These are phyloP conservation scores for Laothoe populi DNA, from an alignment of 2,888 invertebrate genomes.

Conservation along the genomic window DNA sequence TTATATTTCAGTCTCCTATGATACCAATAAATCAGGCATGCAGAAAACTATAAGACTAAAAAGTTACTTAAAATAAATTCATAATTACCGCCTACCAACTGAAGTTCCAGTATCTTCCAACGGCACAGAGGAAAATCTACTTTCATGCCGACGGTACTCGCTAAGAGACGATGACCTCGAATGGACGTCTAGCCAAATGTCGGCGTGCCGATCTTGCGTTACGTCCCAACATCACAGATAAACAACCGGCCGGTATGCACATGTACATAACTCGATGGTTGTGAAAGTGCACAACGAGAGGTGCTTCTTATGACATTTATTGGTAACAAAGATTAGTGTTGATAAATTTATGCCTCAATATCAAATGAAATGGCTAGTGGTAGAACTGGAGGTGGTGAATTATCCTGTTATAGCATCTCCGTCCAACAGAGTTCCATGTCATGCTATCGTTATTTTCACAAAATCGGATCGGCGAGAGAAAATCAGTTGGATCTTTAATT, in stretches of 20 bases:
- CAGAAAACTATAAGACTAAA: too few relatives aligned
- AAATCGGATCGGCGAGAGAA: too few relatives aligned
- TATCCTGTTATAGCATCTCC: too few relatives aligned
- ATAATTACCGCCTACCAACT: too few relatives aligned
- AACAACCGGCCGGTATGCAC: slow-evolving; percentile 50
- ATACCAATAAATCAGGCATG: too few relatives aligned
- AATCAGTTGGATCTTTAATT: too few relatives aligned
- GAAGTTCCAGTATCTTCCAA: not conserved
- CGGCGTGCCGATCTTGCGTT: slow-evolving; percentile 63
- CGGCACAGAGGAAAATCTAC: slow-evolving; percentile 33
- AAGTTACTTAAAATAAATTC: too few relatives aligned
- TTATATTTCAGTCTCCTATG: too few relatives aligned
- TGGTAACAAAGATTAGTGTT: not conserved
- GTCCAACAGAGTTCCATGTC: too few relatives aligned
- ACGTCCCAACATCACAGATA: slow-evolving; percentile 55
- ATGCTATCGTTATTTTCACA: too few relatives aligned
- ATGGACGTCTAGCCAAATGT: slow-evolving; percentile 78
- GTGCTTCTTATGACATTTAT: not conserved
- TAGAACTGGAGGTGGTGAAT: not conserved
- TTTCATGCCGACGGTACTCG: slow-evolving; percentile 53
- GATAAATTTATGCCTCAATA: not conserved
- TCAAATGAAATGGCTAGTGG: too few relatives aligned
- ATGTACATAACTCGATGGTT: slow-evolving; percentile 34
- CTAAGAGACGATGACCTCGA: slow-evolving; percentile 77
- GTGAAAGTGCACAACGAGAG: slow-evolving; percentile 3